Conservation (phyloP, 1,140 invertebrate species). For the Drosophila sp. region DNA sequence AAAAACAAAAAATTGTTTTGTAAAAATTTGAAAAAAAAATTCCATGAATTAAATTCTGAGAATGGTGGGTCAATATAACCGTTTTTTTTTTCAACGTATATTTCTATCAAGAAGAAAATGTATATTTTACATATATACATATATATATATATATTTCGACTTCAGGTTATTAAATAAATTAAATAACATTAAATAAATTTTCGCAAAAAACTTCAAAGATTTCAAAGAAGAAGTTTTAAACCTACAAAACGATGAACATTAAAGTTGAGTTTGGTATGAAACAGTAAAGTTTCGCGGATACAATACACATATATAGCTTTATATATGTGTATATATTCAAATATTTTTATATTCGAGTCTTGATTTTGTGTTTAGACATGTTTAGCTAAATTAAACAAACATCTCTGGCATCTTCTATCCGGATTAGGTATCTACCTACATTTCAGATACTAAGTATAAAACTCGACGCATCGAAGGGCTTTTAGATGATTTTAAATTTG, state of each 20-base stretch:
- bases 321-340: slow-evolving; percentile 15
- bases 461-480: not conserved
- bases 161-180: not conserved
- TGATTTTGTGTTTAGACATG: not conserved
- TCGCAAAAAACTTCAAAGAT: slow-evolving; percentile 17
- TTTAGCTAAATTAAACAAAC: not conserved
- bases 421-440: not conserved
- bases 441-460: not conserved
- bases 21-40: slow-evolving; percentile 10
- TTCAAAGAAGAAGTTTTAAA: slow-evolving; percentile 16
- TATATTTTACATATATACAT: not conserved
- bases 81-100: not conserved
- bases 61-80: slow-evolving; percentile 10
- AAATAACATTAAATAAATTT: not conserved
- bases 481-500: not conserved
- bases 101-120: not conserved
- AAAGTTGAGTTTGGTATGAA: slow-evolving; percentile 50
- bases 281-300: slow-evolving; percentile 53
- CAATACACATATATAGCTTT: slow-evolving; percentile 9
- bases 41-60: slow-evolving; percentile 13
- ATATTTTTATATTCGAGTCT: not conserved
- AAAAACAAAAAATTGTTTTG: not conserved
- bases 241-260: slow-evolving; percentile 2
- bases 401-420: not conserved
- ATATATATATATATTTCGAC: not conserved